Base-by-base conservation (phyloP, 2,797 vertebrate species). In the Syngnathus rostellatus region DNA sequence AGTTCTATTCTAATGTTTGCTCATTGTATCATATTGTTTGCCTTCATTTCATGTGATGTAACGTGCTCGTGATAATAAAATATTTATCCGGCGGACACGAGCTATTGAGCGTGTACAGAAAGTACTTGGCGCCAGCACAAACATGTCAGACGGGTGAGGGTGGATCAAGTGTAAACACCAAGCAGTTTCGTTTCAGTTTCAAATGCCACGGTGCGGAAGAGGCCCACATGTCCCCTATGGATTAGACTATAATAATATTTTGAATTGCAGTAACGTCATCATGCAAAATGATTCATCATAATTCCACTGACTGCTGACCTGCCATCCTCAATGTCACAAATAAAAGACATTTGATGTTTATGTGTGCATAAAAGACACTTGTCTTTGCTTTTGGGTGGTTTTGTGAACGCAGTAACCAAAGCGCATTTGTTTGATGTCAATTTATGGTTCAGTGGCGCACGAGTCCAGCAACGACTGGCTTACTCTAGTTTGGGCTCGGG, bases 151-250 rank as follows among this genome's bases (percentile, higher is more conserved):
- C 43, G 25, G 40, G 41, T 62, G 60, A 45, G 60, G 60, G 60
- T 62, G 43, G 60, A 62, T 45, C 41, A 62, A 62, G 40, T n/a
- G 38, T 41, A 41, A 61, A 61, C 59, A 61, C n/a, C 39, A 23
- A 61, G 7, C 37, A 11, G 41, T 46, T 62, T 62, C 21, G n/a
- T 23, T 62, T 62, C 60, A 14, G 21, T 62, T 45, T 62, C 8
- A 62, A 58, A 58, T 58, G 55, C 55, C 25, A 38, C 55, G 17
- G 7, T 37, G 31, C 55, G 14, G 11, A 58, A 58, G 31, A 38
- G 7, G 16, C 54, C 25, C 14, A 11, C 23, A 25, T 25, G 23
- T 2, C 23, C 21, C 21, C 6, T 8, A 16, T 37, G 54, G 7
- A 8, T 37, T 6, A 2, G 14, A 37, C 25, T 7, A 11, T 23